Conservation (phyloP, 1,140 invertebrate species). For the Diploscapter pachys region DNA sequence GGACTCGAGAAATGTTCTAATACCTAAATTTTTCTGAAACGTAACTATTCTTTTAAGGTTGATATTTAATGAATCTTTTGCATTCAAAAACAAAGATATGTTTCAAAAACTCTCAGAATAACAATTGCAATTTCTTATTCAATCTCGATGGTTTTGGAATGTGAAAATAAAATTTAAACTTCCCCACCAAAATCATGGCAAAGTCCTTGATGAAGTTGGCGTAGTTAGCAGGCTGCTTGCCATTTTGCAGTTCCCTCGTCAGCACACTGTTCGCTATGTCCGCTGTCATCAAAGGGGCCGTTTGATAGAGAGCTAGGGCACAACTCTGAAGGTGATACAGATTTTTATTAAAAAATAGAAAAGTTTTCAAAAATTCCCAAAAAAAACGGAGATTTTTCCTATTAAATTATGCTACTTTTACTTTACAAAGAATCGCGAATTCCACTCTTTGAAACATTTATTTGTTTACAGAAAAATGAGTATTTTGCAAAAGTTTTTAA, state of each 20-base stretch:
- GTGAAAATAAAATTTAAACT: background rate
- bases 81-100: background rate
- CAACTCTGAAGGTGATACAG: background rate
- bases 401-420: too few relatives aligned
- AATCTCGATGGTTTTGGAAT: too few relatives aligned
- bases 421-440: too few relatives aligned
- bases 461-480: background rate
- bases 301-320: slow-evolving; percentile 27
- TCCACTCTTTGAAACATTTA: too few relatives aligned
- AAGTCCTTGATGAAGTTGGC: slow-evolving; percentile 48
- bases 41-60: background rate
- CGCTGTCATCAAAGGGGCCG: slow-evolving; percentile 14
- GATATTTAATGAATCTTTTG: background rate
- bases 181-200: slow-evolving; percentile 40
- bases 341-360: too few relatives aligned
- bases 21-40: background rate
- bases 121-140: background rate
- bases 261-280: slow-evolving; percentile 39
- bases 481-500: background rate
- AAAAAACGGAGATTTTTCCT: too few relatives aligned
- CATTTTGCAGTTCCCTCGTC: slow-evolving; percentile 32
- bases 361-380: too few relatives aligned
- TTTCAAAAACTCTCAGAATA: background rate
- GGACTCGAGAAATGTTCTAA: background rate
- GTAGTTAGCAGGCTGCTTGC: slow-evolving; percentile 39